phyloP scores from a whole-genome alignment of 2,797 vertebrate species.

The Micropoecilia bifurca region DNA sequence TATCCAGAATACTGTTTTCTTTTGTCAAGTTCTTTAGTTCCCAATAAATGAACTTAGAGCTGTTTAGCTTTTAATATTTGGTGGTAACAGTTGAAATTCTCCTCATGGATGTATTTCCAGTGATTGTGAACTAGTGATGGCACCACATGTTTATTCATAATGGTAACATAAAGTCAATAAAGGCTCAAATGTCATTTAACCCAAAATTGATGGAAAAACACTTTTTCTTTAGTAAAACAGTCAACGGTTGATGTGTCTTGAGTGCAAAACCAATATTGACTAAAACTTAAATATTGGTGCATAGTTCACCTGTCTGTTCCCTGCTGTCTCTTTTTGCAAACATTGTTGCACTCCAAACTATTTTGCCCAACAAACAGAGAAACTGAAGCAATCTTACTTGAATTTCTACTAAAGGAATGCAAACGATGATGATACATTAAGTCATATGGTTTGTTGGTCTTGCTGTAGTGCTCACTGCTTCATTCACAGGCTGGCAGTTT shows the following conservation, averaged over 20 bases:
- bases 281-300: not conserved
- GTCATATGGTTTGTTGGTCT: not conserved
- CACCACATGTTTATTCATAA: not conserved
- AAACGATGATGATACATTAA: not conserved
- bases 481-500: slow-evolving; percentile 12
- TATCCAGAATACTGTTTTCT: not conserved
- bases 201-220: not conserved
- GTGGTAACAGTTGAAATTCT: not conserved
- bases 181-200: not conserved
- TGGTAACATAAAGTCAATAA: not conserved
- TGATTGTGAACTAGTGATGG: not conserved
- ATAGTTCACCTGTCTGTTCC: not conserved
- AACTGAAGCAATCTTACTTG: too few species aligned
- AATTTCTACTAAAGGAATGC: not conserved
- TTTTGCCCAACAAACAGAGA: too few species aligned
- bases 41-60: not conserved
- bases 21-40: not conserved
- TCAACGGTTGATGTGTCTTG: not conserved
- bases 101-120: not conserved
- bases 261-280: not conserved
- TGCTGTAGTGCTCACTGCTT: not conserved
- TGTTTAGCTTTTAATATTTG: not conserved
- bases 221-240: not conserved
- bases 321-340: too few species aligned
- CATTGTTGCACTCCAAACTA: too few species aligned